These are phyloP conservation scores for Anarrhichthys ocellatus DNA, from an alignment of 2,113 vertebrate species.

Conservation along the genomic window DNA sequence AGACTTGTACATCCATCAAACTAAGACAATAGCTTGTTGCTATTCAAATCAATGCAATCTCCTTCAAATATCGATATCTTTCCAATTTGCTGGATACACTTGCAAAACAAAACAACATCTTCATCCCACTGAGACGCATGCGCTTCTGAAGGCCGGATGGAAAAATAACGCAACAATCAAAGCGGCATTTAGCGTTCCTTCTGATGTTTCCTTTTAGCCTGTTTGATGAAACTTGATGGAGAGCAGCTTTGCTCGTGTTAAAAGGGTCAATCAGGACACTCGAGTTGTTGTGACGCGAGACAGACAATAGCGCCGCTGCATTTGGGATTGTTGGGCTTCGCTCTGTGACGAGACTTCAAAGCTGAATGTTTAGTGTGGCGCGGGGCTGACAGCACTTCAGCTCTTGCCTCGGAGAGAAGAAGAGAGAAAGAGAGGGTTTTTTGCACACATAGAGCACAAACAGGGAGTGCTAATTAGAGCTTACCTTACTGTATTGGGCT, in stretches of 20 bases:
- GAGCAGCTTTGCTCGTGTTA: slow-evolving; percentile 13
- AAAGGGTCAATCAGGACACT: slow-evolving; percentile 7
- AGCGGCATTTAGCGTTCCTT: slow-evolving; percentile 11
- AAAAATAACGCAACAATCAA: slow-evolving; percentile 27
- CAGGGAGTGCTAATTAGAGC: slow-evolving; percentile 49
- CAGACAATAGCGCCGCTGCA: background rate
- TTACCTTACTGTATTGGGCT: background rate
- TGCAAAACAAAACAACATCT: slow-evolving; percentile 28
- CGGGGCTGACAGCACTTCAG: background rate
- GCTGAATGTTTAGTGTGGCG: background rate
- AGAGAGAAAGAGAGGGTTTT: background rate
- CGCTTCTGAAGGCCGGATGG: slow-evolving; percentile 30
- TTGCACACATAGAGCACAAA: slow-evolving; percentile 32
- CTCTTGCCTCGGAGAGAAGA: slow-evolving; percentile 15
- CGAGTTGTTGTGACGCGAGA: background rate
- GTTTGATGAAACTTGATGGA: slow-evolving; percentile 11
- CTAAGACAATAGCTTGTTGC: background rate
- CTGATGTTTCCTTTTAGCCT: slow-evolving; percentile 1
- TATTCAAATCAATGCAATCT: slow-evolving; percentile 26
- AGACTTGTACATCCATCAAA: slow-evolving; percentile 17
- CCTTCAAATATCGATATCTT: slow-evolving; percentile 27
- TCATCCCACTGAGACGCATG: background rate
- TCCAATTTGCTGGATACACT: background rate
- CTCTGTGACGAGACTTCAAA: slow-evolving; percentile 46
- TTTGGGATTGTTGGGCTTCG: slow-evolving; percentile 20